These are phyloP conservation scores for Chelonia mydas DNA, from an alignment of 2,797 vertebrate genomes.

Conservation along the genomic window DNA sequence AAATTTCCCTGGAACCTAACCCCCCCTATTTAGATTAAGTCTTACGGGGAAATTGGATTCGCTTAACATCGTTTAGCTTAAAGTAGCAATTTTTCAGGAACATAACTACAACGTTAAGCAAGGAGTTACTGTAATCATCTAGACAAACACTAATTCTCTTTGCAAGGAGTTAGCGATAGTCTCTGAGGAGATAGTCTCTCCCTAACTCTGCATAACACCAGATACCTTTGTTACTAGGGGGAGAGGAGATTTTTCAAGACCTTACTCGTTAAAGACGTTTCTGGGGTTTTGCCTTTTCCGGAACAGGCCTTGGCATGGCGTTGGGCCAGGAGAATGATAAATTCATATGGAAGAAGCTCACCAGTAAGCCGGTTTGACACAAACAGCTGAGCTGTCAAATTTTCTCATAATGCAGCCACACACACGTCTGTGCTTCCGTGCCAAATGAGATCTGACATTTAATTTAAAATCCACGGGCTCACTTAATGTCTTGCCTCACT, in stretches of 20 bases:
- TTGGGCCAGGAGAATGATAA: background rate
- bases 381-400: background rate
- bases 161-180: accelerated
- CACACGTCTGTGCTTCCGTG: background rate
- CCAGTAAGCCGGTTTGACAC: background rate
- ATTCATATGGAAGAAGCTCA: background rate
- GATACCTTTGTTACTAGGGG: accelerated
- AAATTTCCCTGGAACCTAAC: no score
- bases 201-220: accelerated
- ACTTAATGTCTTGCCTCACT: background rate
- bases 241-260: accelerated
- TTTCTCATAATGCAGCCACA: background rate
- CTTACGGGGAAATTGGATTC: no score
- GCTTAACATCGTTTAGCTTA: no score
- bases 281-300: background rate
- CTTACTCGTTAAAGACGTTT: background rate
- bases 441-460: accelerated
- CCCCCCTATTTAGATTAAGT: no score
- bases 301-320: accelerated
- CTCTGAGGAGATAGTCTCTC: background rate
- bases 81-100: no score
- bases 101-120: no score
- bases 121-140: background rate
- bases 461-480: background rate
- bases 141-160: background rate